Evolutionary conservation across 2,888 invertebrate genomes (phyloP).

Genomic region (Carabus problematicus): DNA sequence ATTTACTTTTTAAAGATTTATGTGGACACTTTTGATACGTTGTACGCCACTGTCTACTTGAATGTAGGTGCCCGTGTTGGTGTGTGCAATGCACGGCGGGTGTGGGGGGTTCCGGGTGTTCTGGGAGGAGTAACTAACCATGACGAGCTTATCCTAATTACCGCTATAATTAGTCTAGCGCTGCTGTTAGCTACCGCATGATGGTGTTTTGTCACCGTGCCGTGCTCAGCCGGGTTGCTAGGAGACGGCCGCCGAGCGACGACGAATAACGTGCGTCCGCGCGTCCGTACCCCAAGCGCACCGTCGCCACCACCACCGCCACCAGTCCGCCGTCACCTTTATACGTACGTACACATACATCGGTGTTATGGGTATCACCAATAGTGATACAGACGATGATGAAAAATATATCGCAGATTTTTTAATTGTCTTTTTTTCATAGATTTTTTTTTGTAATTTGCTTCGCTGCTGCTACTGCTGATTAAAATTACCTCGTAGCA

Average conservation of each 20-base stretch:
- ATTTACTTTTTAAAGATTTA: too few relatives aligned
- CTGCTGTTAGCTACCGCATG: slow-evolving; percentile 50
- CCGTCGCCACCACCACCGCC: slow-evolving; percentile 6
- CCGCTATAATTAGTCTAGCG: slow-evolving; percentile 58
- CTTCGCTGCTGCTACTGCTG: too few relatives aligned
- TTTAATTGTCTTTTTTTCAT: too few relatives aligned
- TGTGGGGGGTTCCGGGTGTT: slow-evolving; percentile 5
- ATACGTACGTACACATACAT: neutral
- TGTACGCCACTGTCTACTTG: neutral
- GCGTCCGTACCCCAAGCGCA: neutral
- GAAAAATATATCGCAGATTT: too few relatives aligned
- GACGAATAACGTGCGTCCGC: slow-evolving; percentile 22
- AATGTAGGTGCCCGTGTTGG: slow-evolving; percentile 42
- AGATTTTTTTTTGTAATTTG: too few relatives aligned
- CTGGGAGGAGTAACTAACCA: slow-evolving; percentile 54
- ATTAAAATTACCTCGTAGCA: too few relatives aligned
- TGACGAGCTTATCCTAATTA: slow-evolving; percentile 60
- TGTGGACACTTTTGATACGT: too few relatives aligned
- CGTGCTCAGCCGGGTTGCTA: slow-evolving; percentile 29
- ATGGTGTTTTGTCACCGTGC: slow-evolving; percentile 55
- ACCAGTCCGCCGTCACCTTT: slow-evolving; percentile 10
- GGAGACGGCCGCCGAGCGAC: slow-evolving; percentile 30
- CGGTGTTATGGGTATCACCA: too few relatives aligned
- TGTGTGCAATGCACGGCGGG: slow-evolving; percentile 44
- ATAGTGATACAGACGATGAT: neutral